These are phyloP conservation scores for Cyclina sinensis DNA, from an alignment of 1,140 invertebrate species.

Conservation along the genomic window DNA sequence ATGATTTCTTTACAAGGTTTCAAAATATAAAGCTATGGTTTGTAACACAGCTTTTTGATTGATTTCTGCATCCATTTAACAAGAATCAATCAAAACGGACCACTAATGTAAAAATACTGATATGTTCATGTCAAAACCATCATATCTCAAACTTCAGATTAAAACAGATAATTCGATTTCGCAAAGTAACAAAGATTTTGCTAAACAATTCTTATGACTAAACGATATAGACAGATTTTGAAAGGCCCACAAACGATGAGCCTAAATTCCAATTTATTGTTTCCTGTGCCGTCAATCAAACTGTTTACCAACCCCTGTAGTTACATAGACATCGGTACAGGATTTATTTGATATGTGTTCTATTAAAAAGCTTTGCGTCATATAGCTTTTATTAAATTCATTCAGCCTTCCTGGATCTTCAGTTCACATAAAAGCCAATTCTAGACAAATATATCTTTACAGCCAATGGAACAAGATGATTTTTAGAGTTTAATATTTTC, in stretches of 20 bases:
- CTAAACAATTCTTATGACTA: background rate
- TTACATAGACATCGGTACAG: background rate
- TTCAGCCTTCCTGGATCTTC: background rate
- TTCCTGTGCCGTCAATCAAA: slow-evolving; percentile 19
- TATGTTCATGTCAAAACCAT: background rate
- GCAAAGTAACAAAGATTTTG: background rate
- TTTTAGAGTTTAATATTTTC: too few relatives aligned
- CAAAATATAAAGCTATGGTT: slow-evolving; percentile 48
- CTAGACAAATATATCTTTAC: background rate
- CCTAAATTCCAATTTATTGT: slow-evolving; percentile 26
- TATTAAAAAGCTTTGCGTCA: slow-evolving; percentile 17
- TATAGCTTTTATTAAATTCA: slow-evolving; percentile 3
- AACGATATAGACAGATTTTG: slow-evolving; percentile 43
- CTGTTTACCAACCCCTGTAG: background rate
- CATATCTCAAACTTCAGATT: background rate
- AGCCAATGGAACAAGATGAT: too few relatives aligned
- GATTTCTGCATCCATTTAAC: slow-evolving; percentile 29
- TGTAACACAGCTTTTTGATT: slow-evolving; percentile 23
- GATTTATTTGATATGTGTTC: background rate
- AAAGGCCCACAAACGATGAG: slow-evolving; percentile 34
- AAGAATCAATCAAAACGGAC: slow-evolving; percentile 50
- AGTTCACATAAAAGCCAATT: background rate
- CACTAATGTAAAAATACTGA: slow-evolving; percentile 21
- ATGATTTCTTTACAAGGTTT: slow-evolving; percentile 29
- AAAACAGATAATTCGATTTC: background rate